These are phyloP conservation scores for Circaetus gallicus DNA, from an alignment of 2,113 vertebrate genomes.

Conservation along the genomic window DNA sequence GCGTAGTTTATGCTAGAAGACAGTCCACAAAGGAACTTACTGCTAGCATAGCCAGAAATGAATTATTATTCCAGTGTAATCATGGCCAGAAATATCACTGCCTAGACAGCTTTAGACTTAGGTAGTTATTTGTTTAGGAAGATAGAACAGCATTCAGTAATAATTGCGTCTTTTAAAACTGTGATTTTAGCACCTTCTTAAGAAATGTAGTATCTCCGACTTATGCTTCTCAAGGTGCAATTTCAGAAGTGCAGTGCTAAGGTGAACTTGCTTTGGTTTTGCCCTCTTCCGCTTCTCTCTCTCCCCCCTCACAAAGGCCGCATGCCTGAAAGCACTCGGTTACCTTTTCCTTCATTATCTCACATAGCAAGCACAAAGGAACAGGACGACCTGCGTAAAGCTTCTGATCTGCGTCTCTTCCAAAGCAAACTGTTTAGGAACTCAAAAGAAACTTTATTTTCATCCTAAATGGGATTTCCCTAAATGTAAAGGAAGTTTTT, in stretches of 20 bases:
- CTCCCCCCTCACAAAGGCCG: not conserved
- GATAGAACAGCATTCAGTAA: not conserved
- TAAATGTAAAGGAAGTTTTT: not conserved
- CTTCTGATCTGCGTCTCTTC: not conserved
- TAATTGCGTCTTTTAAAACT: not conserved
- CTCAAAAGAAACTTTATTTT: not conserved
- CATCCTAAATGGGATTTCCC: not conserved
- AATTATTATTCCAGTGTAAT: not conserved
- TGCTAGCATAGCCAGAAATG: not conserved
- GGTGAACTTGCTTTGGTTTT: not conserved
- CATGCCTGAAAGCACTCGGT: not conserved
- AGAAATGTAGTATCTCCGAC: not conserved
- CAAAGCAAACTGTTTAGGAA: not conserved
- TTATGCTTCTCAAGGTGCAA: rapidly evolving
- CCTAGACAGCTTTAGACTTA: not conserved
- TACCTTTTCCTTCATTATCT: not conserved
- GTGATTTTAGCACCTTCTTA: not conserved
- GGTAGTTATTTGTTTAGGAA: not conserved
- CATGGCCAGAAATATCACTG: not conserved
- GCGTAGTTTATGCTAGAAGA: not conserved
- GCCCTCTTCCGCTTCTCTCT: not conserved
- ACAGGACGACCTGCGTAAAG: not conserved
- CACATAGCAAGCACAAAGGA: not conserved
- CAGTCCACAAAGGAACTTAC: not conserved
- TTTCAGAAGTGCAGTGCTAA: not conserved